Base-by-base conservation (phyloP, 2,797 vertebrate genomes). In the Diglossa cyanea region DNA sequence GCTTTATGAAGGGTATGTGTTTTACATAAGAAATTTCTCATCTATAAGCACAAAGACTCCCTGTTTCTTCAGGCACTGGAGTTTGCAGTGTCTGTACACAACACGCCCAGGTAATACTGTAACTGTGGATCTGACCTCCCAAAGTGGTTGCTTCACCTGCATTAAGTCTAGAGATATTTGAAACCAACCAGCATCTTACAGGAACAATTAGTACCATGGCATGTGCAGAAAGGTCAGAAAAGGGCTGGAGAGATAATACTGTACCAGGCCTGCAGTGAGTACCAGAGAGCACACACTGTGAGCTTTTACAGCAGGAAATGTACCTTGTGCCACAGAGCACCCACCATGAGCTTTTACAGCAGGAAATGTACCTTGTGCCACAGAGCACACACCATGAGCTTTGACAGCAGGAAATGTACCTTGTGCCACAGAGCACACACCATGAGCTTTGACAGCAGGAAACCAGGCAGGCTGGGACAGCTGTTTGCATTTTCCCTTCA, bases 21-120 rank as follows among this genome's bases (percentile, higher is more conserved):
- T 93, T 88, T 68, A 53, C 3, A 10, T 14, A 73, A 63, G 47
- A 70, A 60, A 26, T 82, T 58, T 88, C 31, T 84, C 79, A 65
- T 17, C 13, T 53, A 57, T 2, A 6, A 78, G 28, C 31, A 65
- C 24, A 68, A 61, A 83, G 30, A 33, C 7, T 40, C 9, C 3
- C 18, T 2, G 0, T 60, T 85, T 83, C 48, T 75, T 75, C 28
- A 60, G 37, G 33, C 33, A 33, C 24, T 20, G 25, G 20, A 75
- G 31, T 62, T 53, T 47, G 54, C 25, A 76, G 44, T 31, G 17
- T 21, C n/a, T 37, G 40, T 33, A 19, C 19, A 55, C 17, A 19
- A 35, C 3, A 3, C 42, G 16, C 30, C 57, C 28, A 31, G 28
- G 15, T 35, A 47, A 45, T 7, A 30, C 21, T 14, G 1, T 48